Evolutionary conservation across 1,140 invertebrate genomes (phyloP), one percentile per base, ranked within the genome.

Genomic region (Panagrolaimus sp.): DNA sequence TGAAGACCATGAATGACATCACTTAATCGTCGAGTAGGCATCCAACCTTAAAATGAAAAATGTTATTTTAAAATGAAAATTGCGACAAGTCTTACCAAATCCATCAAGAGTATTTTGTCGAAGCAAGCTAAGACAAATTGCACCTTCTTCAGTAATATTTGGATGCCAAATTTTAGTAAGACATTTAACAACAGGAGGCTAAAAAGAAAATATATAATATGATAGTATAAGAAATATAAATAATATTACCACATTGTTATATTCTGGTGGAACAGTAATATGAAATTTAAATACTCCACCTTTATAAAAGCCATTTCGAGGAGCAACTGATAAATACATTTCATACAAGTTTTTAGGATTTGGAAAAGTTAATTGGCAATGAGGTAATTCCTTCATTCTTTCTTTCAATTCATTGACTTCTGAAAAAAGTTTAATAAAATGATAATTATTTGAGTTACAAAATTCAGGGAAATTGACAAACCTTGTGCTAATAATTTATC

Each of bases 1-100:
- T 93, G 92, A 52, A 96, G 85, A 28, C 93, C 93, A 91, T 92
- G 94, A n/a, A 94, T 89, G 71, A 96, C 90, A 87, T 96, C 94
- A 84, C 93, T 93, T 10, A 96, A 85, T 84, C 89, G 89, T 76
- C 93, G 86, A 15, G 92, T 96, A 1, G 93, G 93, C 32, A 92
- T 91, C 93, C 93, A 96, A 26, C 93, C 86, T 86, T 65, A 32
- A 80, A 78, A 38, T 52, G 93, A 93, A 91, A 66, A 58, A 21
- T 26, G 26, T n/a, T 24, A 52, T 10, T 12, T 55, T n/a, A 24
- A 17, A 28, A 52, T 63, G 38, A 28, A 62, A 15, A 12, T 12
- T 9, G 32, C 43, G 63, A 32, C 47, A 45, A 67, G 52, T 68
- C 81, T 75, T 75, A 86, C 86, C 93, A 82, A 93, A 88, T 71